Base-by-base conservation (phyloP, 53 echinoderm and acorn worm genomes). In the Patiria pectinifera region DNA sequence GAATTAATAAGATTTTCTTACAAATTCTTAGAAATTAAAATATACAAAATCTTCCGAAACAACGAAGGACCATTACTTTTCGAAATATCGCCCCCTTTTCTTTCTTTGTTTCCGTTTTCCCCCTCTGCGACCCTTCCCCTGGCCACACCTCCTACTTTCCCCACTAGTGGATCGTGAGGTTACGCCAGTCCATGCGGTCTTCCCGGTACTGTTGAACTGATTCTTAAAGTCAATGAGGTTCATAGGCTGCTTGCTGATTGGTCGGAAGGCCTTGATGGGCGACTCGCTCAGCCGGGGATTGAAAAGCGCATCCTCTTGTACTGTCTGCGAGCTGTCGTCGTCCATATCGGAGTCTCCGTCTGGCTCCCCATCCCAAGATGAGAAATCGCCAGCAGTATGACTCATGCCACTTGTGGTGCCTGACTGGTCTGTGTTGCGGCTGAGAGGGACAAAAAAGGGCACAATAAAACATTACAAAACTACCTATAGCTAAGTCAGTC, bases 221-320 rank as follows among this genome's bases (percentile, higher is more conserved):
- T 97, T 97, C 86, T 96, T 92, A 82, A 96, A 97, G 86, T 97
- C 96, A 22, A 97, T 94, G 23, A 96, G 69, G 81, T 91, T 93
- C 49, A 82, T 91, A 5, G 85, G 89, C 59, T 96, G 92, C n/a
- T 96, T 91, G 78, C 86, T 94, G 83, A 96, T 94, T 43, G 92
- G 91, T 62, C 76, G 91, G 76, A 86, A 96, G 10, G 96, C 86
- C 44, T 87, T 93, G 59, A 96, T 97, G 75, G 97, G 97, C 0
- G 97, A 97, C 75, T 97, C 96, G 19, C 94, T 91, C 72, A 93
- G 86, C 35, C 83, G 80, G 6, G 89, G 59, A 4, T 86, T 62
- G 19, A 92, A 63, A 15, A 91, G 69, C 12, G 89, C 82, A 25
- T 87, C 92, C 4, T 86, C 86, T 4, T 44, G 9, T 9, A 80